Evolutionary conservation across 2,797 vertebrate genomes (phyloP).

Genomic region (Diglossa cyanea): DNA sequence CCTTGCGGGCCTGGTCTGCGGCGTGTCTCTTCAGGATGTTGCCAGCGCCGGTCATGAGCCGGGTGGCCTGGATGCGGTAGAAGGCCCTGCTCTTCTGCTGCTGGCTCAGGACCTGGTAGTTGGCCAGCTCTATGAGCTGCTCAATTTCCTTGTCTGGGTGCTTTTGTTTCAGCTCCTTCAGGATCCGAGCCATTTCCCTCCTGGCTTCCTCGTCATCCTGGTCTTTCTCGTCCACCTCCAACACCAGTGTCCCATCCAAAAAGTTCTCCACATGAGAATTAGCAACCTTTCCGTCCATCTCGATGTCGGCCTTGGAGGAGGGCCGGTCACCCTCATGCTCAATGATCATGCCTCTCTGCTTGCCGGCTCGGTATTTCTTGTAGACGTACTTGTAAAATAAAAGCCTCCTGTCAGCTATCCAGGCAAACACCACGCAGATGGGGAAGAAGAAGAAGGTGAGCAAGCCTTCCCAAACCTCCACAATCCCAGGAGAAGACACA

Average conservation of each 20-base stretch:
- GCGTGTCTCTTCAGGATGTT: constrained; percentile 91
- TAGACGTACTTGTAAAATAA: constrained; percentile 95
- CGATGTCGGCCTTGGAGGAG: constrained; percentile 85
- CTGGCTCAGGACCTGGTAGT: constrained; percentile 90
- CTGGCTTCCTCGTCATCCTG: constrained; percentile 87
- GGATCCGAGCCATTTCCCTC: constrained; percentile 87
- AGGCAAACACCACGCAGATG: constrained; percentile 91
- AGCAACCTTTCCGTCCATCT: constrained; percentile 89
- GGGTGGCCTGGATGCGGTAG: constrained; percentile 92
- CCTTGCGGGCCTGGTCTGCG: constrained; percentile 88
- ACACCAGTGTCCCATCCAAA: constrained; percentile 85
- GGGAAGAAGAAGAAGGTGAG: constrained; percentile 96
- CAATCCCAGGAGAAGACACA: constrained; percentile 88
- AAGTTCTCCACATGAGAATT: constrained; percentile 87
- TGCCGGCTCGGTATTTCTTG: constrained; percentile 91
- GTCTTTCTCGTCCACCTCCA: constrained; percentile 89
- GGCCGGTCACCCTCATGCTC: constrained; percentile 91
- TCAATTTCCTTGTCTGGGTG: constrained; percentile 92
- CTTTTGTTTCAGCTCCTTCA: constrained; percentile 94
- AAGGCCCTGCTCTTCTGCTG: constrained; percentile 94
- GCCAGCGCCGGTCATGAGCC: constrained; percentile 91
- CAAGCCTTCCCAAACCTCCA: constrained; percentile 96
- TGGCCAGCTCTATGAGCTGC: constrained; percentile 89
- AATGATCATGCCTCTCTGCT: constrained; percentile 90
- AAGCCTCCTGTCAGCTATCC: constrained; percentile 92